Evolutionary conservation across 2,888 invertebrate genomes (phyloP).

Genomic region (Nephrotoma guestfalica): DNA sequence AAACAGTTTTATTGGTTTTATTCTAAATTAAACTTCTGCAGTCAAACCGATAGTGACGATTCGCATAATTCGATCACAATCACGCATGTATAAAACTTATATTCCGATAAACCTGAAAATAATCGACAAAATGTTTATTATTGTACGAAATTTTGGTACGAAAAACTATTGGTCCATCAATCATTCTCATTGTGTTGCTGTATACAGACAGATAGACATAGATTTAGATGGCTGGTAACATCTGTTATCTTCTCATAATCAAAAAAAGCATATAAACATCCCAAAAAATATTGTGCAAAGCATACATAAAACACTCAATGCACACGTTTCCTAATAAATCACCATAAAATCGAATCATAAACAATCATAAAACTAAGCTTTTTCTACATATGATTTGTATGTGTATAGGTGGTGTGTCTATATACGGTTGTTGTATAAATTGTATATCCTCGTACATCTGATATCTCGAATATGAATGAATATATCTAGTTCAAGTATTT

Average conservation of each 20-base stretch:
- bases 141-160: background rate
- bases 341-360: background rate
- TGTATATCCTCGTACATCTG: background rate
- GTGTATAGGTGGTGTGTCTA: background rate
- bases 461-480: background rate
- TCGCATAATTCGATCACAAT: too few species aligned
- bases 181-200: background rate
- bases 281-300: background rate
- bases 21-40: too few species aligned
- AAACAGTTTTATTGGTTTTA: too few species aligned
- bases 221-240: background rate
- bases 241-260: background rate
- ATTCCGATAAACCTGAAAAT: too few species aligned
- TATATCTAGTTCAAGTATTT: background rate
- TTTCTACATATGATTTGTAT: background rate
- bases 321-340: background rate
- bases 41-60: too few species aligned
- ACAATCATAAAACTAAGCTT: background rate
- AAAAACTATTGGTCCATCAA: background rate
- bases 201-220: background rate
- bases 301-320: background rate
- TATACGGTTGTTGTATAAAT: background rate
- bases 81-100: too few species aligned
- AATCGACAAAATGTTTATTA: background rate
- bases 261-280: background rate